Conservation (phyloP, 2,797 vertebrate genomes). For the Caiman crocodilus region DNA sequence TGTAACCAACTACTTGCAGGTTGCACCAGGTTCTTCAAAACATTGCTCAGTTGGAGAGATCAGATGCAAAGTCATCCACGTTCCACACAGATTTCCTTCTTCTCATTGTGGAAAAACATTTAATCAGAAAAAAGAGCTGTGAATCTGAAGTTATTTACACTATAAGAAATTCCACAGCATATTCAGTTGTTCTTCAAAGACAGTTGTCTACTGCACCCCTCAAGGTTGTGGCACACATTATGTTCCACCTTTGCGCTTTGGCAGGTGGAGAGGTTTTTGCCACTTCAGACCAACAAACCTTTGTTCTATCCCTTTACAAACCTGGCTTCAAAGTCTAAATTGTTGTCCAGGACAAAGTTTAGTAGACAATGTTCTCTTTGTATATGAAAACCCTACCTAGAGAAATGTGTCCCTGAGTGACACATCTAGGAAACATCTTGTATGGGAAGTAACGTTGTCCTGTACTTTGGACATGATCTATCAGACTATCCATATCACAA, state of each 20-base stretch:
- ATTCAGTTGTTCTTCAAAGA: too few species aligned
- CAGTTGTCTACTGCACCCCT: too few species aligned
- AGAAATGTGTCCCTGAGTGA: background rate
- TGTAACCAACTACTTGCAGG: too few species aligned
- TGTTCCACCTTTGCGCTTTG: background rate
- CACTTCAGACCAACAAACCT: background rate
- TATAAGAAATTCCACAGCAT: too few species aligned
- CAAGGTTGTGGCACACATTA: background rate
- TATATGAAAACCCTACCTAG: background rate
- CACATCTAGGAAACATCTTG: background rate
- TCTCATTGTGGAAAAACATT: too few species aligned
- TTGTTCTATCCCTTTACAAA: background rate
- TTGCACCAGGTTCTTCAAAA: too few species aligned
- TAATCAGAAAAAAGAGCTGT: too few species aligned
- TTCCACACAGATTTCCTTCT: too few species aligned
- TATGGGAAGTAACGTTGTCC: background rate
- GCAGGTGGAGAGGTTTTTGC: background rate
- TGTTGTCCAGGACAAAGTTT: background rate
- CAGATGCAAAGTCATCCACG: too few species aligned
- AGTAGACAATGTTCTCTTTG: background rate
- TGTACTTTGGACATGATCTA: constrained; percentile 3
- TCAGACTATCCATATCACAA: background rate
- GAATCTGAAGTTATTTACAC: too few species aligned
- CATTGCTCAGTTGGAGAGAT: too few species aligned
- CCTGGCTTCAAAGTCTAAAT: background rate